Base-by-base conservation (phyloP, 2,888 invertebrate species). In the Lasius platythorax region DNA sequence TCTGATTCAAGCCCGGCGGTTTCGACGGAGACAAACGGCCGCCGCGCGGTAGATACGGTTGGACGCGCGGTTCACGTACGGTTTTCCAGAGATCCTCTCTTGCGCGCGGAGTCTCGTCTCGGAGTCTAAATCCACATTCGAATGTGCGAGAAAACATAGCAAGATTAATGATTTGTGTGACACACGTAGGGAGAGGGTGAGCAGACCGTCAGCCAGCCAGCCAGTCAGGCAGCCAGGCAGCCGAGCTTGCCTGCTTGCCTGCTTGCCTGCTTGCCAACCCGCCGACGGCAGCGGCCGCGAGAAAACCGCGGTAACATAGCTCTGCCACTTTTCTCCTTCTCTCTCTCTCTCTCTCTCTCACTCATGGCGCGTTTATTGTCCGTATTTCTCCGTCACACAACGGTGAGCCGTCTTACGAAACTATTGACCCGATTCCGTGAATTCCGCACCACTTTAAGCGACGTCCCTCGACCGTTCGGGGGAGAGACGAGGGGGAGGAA, bases 111-210 rank as follows among this genome's bases (percentile, higher is more conserved):
- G 90, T 86, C 94, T 93, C 91, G 90, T 92, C 78, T 72, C 79
- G 6, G 93, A 37, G 86, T 94, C 94, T 94, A 95, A 95, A 95
- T 95, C 94, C 94, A 95, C 95, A 95, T 94, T 93, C 92, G 93
- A 95, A 94, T 94, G 93, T 93, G 94, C 93, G 94, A 94, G 94
- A 94, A 95, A 95, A 94, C 94, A 93, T 92, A 93, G 93, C 89
- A 94, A 94, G 95, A 95, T 95, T 95, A 95, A 95, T 95, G 95
- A 95, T 94, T 93, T 92, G 92, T 93, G 94, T 93, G 94, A 94
- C 94, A 94, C 81, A 64, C 63, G 64, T 89, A 87, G 91, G 91
- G 89, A 90, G 91, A 92, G 92, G 91, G 91, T 89, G 91, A 76
- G 87, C 87, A 91, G 90, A 90, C 79, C 87, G 90, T 87, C 68